These are phyloP conservation scores for Dipodomys stephensi DNA, from an alignment of 2,113 vertebrate genomes.

Conservation along the genomic window DNA sequence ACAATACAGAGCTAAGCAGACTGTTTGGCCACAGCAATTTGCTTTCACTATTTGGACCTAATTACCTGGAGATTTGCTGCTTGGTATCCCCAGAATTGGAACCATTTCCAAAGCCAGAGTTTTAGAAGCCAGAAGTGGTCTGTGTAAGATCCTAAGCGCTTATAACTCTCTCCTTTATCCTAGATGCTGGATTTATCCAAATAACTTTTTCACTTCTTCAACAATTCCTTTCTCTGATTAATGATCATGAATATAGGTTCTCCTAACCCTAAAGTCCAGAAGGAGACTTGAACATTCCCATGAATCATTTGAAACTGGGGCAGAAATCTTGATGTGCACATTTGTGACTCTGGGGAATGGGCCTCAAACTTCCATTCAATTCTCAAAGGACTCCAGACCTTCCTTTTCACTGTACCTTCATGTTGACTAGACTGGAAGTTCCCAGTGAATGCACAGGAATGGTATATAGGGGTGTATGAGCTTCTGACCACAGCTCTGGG, in stretches of 20 bases:
- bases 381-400: not conserved
- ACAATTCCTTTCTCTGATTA: not conserved
- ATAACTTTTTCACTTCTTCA: slow-evolving; percentile 45
- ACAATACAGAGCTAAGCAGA: not conserved
- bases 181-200: slow-evolving; percentile 1
- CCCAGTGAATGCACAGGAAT: not conserved
- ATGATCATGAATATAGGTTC: not conserved
- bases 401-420: not conserved
- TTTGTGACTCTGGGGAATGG: not conserved
- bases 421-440: not conserved
- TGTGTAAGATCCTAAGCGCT: slow-evolving; percentile 14
- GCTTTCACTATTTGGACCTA: not conserved
- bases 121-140: not conserved
- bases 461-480: not conserved
- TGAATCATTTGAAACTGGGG: not conserved
- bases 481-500: not conserved
- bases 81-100: slow-evolving; percentile 36
- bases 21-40: not conserved
- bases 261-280: not conserved
- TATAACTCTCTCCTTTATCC: not conserved
- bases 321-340: not conserved
- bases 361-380: not conserved
- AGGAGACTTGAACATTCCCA: not conserved
- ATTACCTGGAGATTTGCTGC: slow-evolving; percentile 24
- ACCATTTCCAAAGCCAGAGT: slow-evolving; percentile 3